Base-by-base conservation (phyloP, 2,888 invertebrate genomes). In the Drosophila nr. fundita region DNA sequence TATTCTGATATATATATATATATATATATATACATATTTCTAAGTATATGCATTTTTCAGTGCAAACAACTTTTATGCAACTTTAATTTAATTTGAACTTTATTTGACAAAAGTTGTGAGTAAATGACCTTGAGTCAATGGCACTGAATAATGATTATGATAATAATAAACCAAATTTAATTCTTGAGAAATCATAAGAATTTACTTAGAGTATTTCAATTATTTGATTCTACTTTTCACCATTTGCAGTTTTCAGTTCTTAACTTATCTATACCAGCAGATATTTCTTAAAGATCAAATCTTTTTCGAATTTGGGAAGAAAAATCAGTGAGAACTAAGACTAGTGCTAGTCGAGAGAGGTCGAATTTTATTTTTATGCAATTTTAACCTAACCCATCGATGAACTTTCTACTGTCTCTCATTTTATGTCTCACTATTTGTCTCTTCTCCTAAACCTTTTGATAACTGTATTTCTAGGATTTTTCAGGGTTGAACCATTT, bases 21-120 rank as follows among this genome's bases (percentile, higher is more conserved):
- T 34, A 32, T 61, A 18, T 21, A 5, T 8, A 18, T 18, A 1
- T 18, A 1, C 18, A 49, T 49, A 18, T 18, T 15, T 55, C 13
- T 10, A n/a, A 4, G 40, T 4, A 10, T n/a, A 10, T 40, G n/a
- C n/a, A 73, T 63, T 65, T 60, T 72, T 36, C 21, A 55, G 21
- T 21, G 21, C 62, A 58, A 58, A 69, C 55, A 38, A 34, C 69
- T 58, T 53, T 40, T 59, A 57, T 52, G 57, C 60, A 53, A 48
- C 50, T 40, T 40, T 11, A 40, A 40, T 40, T 40, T 11, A 0
- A 45, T 21, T 21, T 21, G 0, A 42, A 13, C 11, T 42, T 13
- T 13, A 7, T 45, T 45, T 21, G 13, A 13, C 21, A 13, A 7
- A 4, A 21, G 13, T 45, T 45, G 13, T 3, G 42, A 36, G 52